Conservation (phyloP, 2,113 vertebrate species). For the Laticauda colubrina region DNA sequence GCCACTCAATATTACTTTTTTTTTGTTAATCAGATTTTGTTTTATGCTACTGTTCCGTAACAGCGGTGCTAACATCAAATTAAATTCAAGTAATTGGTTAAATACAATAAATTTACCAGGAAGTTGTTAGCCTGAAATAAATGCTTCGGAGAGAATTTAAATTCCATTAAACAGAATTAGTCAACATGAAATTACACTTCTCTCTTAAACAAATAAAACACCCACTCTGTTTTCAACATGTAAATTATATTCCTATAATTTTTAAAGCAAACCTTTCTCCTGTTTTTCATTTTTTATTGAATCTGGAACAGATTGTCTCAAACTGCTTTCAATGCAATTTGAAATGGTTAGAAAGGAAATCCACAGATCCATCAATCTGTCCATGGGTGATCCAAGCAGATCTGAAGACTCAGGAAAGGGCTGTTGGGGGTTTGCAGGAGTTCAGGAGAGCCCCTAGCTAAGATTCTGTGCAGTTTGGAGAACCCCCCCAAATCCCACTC, state of each 20-base stretch:
- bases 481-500: too few species aligned
- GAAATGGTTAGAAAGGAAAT: neutral
- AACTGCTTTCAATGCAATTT: neutral
- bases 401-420: neutral
- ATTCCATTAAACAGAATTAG: constrained; percentile 36
- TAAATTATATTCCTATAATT: neutral
- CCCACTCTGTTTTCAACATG: neutral
- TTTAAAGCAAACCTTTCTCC: neutral
- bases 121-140: constrained; percentile 26
- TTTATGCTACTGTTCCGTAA: constrained; percentile 40
- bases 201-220: constrained; percentile 40
- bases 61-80: constrained; percentile 48
- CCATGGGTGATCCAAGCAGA: neutral
- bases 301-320: neutral
- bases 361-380: neutral
- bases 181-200: constrained; percentile 36
- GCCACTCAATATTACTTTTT: constrained; percentile 35
- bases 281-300: neutral
- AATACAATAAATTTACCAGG: constrained; percentile 43
- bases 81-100: constrained; percentile 42
- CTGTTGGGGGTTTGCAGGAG: too few species aligned
- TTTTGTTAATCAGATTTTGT: constrained; percentile 38
- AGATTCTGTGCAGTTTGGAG: too few species aligned
- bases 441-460: too few species aligned
- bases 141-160: constrained; percentile 8